Evolutionary conservation across 2,888 invertebrate species (phyloP), one percentile per base, ranked within the genome.

Genomic region (Athetis lepigone): DNA sequence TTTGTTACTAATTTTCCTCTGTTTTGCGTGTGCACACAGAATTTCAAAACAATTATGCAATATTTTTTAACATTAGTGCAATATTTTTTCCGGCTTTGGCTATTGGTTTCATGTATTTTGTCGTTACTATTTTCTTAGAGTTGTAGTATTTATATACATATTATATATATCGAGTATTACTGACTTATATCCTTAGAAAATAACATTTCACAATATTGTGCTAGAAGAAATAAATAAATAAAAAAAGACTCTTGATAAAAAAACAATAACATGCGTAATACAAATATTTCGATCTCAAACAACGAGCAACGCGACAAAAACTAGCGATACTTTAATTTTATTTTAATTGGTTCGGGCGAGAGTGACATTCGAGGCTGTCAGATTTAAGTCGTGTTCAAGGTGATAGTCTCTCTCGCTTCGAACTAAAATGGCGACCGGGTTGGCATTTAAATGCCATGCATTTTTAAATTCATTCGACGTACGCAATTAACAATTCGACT

Each of bases 401-500:
- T 90, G 93, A 94, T 92, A 93, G 92, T 90, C 92, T 91, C 93
- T 91, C 90, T 92, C 88, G 87, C 86, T 86, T 88, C 90, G 91
- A 86, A 86, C 90, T 89, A 92, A 93, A 92, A 93, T 93, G 94
- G 94, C 94, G 93, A 84, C 90, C 84, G 85, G 84, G 88, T 88
- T 95, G 94, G 91, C 94, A 94, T 95, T 94, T 95, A 95, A 95
- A 95, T 94, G 94, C 94, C 95, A 94, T 92, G 90, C 91, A 89
- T 94, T 95, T 94, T 94, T 94, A 93, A 92, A 94, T 90, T 91
- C 92, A 91, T 90, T 83, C 90, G 87, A 88, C 90, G 89, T 88
- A 90, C 86, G 90, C 89, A 94, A 94, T 94, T 93, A 94, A 92
- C 90, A 90, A 91, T 92, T 90, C 87, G 85, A 89, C 86, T 90